Evolutionary conservation across 2,888 invertebrate genomes (phyloP).

Genomic region (Hirtodrosophila histrioides): DNA sequence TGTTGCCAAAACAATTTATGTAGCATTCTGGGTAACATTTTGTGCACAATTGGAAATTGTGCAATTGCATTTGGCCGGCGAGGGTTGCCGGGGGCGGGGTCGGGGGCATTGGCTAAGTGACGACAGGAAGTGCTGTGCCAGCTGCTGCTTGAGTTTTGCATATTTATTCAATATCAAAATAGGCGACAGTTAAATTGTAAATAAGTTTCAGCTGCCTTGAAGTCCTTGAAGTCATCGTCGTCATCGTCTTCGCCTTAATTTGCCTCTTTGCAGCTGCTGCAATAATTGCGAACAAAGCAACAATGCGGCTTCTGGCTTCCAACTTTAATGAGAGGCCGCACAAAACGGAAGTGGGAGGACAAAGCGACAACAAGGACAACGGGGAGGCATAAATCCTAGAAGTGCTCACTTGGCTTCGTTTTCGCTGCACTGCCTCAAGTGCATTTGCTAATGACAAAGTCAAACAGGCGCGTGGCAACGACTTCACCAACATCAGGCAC

Average conservation of each 20-base stretch:
- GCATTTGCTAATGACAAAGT: conserved; percentile 75
- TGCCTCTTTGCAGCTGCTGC: conserved; percentile 24
- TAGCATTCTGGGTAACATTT: conserved; percentile 63
- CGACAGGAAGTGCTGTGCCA: conserved; percentile 35
- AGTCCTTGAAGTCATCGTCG: too few species aligned
- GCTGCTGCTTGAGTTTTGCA: conserved; percentile 53
- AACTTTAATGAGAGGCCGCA: conserved; percentile 61
- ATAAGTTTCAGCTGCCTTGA: conserved; percentile 48
- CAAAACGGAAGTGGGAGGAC: conserved; percentile 43
- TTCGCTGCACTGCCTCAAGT: conserved; percentile 49
- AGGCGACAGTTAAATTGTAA: conserved; percentile 68
- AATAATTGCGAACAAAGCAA: conserved; percentile 47
- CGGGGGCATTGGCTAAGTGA: conserved; percentile 21
- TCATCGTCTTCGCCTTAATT: too few species aligned
- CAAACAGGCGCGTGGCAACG: conserved; percentile 56
- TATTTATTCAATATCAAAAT: conserved; percentile 73
- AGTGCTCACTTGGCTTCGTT: conserved; percentile 50
- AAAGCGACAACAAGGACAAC: conserved; percentile 28
- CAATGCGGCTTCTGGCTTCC: conserved; percentile 31
- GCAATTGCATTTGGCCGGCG: conserved; percentile 66
- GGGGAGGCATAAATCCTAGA: conserved; percentile 60
- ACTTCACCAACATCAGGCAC: conserved; percentile 31
- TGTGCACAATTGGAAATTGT: conserved; percentile 73
- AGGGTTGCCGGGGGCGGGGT: background rate
- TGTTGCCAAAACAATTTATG: conserved; percentile 76